Evolutionary conservation across 2,888 invertebrate species (phyloP).

Genomic region (Ophion ellenae): DNA sequence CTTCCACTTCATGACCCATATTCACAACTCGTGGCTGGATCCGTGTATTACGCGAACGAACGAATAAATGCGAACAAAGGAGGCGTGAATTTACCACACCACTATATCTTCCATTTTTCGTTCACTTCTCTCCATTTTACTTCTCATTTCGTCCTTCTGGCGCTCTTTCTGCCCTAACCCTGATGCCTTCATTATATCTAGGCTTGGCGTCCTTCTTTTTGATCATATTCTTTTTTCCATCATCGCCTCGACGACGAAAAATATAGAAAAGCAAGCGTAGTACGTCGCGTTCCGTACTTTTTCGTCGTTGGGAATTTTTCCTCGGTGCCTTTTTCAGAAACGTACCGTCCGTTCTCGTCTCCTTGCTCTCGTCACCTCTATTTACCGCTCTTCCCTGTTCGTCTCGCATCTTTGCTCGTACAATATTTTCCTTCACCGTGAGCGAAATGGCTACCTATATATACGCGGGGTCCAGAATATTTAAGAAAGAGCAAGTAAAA

Average conservation of each 20-base stretch:
- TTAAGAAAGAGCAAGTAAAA: neutral
- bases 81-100: conserved; percentile 12
- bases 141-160: neutral
- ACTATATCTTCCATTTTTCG: conserved; percentile 5
- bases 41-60: conserved; percentile 16
- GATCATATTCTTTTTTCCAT: conserved; percentile 18
- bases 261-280: conserved; percentile 12
- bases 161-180: neutral
- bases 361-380: conserved; percentile 23
- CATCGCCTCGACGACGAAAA: conserved; percentile 15
- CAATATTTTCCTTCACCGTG: conserved; percentile 43
- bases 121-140: neutral
- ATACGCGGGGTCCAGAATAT: neutral
- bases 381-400: conserved; percentile 37
- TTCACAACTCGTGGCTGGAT: conserved; percentile 18
- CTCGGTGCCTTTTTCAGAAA: conserved; percentile 2
- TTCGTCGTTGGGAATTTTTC: conserved; percentile 22
- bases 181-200: conserved; percentile 40
- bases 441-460: conserved; percentile 38
- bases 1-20: conserved; percentile 12
- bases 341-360: neutral
- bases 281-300: conserved; percentile 21
- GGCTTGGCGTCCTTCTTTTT: conserved; percentile 27
- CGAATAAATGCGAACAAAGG: conserved; percentile 33
- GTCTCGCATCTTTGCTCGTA: conserved; percentile 39